phyloP scores from a whole-genome alignment of 2,888 invertebrate species.

The Drosophila aldrichi region DNA sequence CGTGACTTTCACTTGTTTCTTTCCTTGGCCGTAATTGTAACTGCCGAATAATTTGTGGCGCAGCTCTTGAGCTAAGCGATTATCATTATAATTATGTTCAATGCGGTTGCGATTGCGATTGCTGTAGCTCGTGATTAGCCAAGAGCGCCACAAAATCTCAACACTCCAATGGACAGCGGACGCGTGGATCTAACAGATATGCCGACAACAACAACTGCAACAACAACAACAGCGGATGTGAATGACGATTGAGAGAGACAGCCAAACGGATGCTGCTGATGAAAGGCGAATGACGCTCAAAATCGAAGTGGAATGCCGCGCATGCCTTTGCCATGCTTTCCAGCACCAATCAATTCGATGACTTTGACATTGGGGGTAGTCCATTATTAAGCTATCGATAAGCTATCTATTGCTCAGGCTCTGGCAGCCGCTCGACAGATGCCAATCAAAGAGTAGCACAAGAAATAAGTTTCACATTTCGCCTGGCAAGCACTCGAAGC shows the following conservation, averaged over 20 bases:
- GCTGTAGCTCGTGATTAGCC: slow-evolving; percentile 43
- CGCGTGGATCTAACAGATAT: slow-evolving; percentile 34
- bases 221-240: slow-evolving; percentile 41
- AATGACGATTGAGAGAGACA: slow-evolving; percentile 40
- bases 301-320: slow-evolving; percentile 6
- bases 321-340: slow-evolving; percentile 5
- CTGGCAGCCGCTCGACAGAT: not conserved
- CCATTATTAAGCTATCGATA: slow-evolving; percentile 10
- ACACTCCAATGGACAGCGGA: slow-evolving; percentile 10
- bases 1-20: not conserved
- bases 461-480: slow-evolving; percentile 6
- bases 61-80: slow-evolving; percentile 37
- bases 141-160: slow-evolving; percentile 1
- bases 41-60: slow-evolving; percentile 58
- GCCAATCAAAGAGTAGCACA: not conserved
- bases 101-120: slow-evolving; percentile 11
- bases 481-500: not conserved
- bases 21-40: slow-evolving; percentile 47
- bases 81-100: slow-evolving; percentile 36
- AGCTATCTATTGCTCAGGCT: slow-evolving; percentile 11
- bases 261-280: slow-evolving; percentile 38
- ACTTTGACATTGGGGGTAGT: slow-evolving; percentile 19
- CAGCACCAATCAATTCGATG: slow-evolving; percentile 16
- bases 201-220: slow-evolving; percentile 38
- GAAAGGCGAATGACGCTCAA: slow-evolving; percentile 10